phyloP scores from a whole-genome alignment of 2,888 invertebrate genomes.

The Drosophila sordidapex region DNA sequence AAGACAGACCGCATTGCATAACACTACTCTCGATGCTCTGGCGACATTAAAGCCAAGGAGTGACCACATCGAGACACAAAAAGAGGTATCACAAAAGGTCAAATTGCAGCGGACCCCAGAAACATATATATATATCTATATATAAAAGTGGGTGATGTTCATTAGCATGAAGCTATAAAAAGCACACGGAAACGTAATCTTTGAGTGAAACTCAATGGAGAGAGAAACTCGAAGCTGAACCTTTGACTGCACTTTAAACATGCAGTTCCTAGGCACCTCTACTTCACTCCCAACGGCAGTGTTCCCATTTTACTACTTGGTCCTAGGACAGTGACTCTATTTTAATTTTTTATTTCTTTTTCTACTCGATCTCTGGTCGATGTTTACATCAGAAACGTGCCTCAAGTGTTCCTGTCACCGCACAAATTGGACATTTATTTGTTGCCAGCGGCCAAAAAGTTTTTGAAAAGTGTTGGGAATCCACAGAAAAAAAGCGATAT shows the following conservation, averaged over 20 bases:
- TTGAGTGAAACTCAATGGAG: conserved; percentile 42
- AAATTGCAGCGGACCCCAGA: conserved; percentile 44
- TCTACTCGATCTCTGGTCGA: conserved; percentile 65
- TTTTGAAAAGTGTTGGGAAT: conserved; percentile 54
- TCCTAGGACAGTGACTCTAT: conserved; percentile 63
- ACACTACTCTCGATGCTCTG: conserved; percentile 46
- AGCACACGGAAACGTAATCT: conserved; percentile 42
- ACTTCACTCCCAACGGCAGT: conserved; percentile 9
- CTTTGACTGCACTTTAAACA: conserved; percentile 64
- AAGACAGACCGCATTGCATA: conserved; percentile 64
- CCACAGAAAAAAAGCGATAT: conserved; percentile 13
- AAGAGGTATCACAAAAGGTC: conserved; percentile 51
- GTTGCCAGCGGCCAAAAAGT: conserved; percentile 63
- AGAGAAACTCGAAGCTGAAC: conserved; percentile 53
- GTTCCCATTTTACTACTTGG: conserved; percentile 33
- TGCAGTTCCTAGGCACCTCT: conserved; percentile 43
- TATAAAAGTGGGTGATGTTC: conserved; percentile 78
- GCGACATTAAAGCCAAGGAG: conserved; percentile 77
- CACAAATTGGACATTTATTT: conserved; percentile 82
- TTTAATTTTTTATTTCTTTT: background rate
- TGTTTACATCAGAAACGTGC: conserved; percentile 81
- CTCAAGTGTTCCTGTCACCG: conserved; percentile 81
- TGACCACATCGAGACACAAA: conserved; percentile 68
- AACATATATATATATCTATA: conserved; percentile 8
- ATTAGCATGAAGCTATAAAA: conserved; percentile 77